These are phyloP conservation scores for Tuta absoluta DNA, from an alignment of 2,888 invertebrate species.

Conservation along the genomic window DNA sequence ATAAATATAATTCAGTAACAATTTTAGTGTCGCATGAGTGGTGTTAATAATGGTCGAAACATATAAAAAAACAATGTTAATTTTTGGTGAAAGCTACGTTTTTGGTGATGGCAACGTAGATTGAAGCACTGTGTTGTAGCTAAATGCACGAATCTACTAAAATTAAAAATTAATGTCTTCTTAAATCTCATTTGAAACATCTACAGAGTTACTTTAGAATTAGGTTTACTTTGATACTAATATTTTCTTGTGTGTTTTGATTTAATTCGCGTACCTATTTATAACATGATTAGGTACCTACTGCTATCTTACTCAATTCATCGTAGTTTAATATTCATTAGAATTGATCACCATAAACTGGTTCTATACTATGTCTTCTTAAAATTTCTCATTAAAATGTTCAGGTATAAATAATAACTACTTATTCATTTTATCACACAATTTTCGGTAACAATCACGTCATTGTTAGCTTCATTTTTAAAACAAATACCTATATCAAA, in stretches of 20 bases:
- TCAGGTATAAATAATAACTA: too few relatives aligned
- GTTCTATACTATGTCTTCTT: not conserved
- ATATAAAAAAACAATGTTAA: not conserved
- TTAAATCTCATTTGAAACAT: not conserved
- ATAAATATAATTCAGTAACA: not conserved
- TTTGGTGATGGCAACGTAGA: not conserved
- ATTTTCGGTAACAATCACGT: not conserved
- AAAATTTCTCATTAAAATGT: not conserved
- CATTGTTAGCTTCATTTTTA: conserved; percentile 4
- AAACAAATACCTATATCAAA: not conserved
- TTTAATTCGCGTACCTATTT: conserved; percentile 1
- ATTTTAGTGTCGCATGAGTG: conserved; percentile 14
- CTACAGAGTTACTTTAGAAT: not conserved
- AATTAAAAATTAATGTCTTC: not conserved
- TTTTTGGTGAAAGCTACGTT: conserved; percentile 1
- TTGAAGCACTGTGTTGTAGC: conserved; percentile 4
- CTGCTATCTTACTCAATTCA: not conserved
- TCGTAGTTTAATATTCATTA: conserved; percentile 3
- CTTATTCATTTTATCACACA: not conserved
- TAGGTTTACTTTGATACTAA: conserved; percentile 65
- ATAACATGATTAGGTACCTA: not conserved
- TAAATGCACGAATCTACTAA: conserved; percentile 7
- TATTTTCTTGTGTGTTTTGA: conserved; percentile 31
- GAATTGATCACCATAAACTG: not conserved
- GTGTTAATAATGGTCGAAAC: not conserved